A percentile compares a stretch with the other conserved stretches of the same genome.
Evolutionary conservation across 2,888 invertebrate genomes (phyloP).

Genomic region (Chrysina gloriosa): DNA sequence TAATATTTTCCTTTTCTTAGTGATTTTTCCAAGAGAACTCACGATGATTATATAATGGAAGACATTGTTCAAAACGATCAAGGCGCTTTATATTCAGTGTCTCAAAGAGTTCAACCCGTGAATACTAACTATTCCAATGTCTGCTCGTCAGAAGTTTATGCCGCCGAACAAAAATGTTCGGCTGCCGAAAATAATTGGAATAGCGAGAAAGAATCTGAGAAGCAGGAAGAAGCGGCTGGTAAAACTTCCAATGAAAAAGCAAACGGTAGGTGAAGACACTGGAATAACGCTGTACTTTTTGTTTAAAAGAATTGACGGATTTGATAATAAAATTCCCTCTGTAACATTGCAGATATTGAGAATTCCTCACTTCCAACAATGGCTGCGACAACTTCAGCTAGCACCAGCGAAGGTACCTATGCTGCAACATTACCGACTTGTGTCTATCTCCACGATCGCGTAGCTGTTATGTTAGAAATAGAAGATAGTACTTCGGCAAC

Average conservation of each 20-base stretch:
- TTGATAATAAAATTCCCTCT: no score
- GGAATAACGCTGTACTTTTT: no score
- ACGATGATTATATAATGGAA: slow-evolving; percentile 58
- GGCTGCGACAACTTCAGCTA: slow-evolving; percentile 25
- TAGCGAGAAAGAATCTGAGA: slow-evolving; percentile 54
- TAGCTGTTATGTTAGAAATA: slow-evolving; percentile 86
- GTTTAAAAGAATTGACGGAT: no score
- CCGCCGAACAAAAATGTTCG: slow-evolving; percentile 46
- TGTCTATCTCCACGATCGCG: slow-evolving; percentile 85
- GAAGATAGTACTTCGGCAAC: slow-evolving; percentile 79
- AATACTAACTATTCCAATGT: slow-evolving; percentile 58
- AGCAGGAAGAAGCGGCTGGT: slow-evolving; percentile 54
- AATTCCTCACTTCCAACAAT: slow-evolving; percentile 19
- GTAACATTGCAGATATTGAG: slow-evolving; percentile 12
- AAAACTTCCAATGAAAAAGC: slow-evolving; percentile 56
- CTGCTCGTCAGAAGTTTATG: slow-evolving; percentile 53
- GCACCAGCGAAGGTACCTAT: slow-evolving; percentile 51
- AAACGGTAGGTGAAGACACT: slow-evolving; percentile 55
- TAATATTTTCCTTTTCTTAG: slow-evolving; percentile 16
- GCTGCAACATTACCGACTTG: slow-evolving; percentile 72
- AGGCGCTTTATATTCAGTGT: slow-evolving; percentile 69
- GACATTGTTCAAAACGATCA: slow-evolving; percentile 55
- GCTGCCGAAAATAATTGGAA: slow-evolving; percentile 53
- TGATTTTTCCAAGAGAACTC: slow-evolving; percentile 47
- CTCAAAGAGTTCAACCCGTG: slow-evolving; percentile 70